Conservation (phyloP, 2,888 invertebrate species). For the Gymnocheta viridis region DNA sequence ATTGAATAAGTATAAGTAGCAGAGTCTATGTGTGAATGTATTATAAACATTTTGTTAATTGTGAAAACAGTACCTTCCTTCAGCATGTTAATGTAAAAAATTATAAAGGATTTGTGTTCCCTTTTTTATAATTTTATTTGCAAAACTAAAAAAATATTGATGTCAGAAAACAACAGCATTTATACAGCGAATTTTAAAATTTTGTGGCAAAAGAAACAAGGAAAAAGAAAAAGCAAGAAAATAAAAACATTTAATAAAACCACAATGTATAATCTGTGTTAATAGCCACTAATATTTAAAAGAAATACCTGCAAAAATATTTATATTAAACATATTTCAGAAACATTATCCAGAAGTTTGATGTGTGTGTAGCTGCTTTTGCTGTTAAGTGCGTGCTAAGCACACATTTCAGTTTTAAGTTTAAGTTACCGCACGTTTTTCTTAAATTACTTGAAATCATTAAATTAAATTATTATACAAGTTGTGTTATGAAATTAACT, state of each 20-base stretch:
- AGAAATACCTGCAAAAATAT: neutral
- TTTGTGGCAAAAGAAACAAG: neutral
- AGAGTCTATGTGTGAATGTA: neutral
- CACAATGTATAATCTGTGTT: neutral
- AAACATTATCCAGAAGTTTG: neutral
- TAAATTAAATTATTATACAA: neutral
- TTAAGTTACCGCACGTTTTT: neutral
- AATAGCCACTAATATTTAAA: neutral
- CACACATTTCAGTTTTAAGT: conserved; percentile 18
- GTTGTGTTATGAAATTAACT: neutral
- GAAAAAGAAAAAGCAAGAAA: neutral
- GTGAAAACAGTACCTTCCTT: neutral
- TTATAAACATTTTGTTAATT: conserved; percentile 27
- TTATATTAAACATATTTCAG: neutral
- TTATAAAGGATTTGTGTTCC: neutral
- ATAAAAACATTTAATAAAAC: neutral
- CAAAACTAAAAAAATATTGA: neutral
- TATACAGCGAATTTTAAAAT: neutral
- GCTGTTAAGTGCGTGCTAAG: conserved; percentile 34
- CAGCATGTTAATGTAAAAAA: conserved; percentile 1
- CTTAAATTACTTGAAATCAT: neutral
- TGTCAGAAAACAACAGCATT: neutral
- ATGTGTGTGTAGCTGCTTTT: neutral
- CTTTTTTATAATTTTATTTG: conserved; percentile 3
- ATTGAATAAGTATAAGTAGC: neutral